phyloP scores from a whole-genome alignment of 1,140 invertebrate genomes.

The Epicauta chinensis region DNA sequence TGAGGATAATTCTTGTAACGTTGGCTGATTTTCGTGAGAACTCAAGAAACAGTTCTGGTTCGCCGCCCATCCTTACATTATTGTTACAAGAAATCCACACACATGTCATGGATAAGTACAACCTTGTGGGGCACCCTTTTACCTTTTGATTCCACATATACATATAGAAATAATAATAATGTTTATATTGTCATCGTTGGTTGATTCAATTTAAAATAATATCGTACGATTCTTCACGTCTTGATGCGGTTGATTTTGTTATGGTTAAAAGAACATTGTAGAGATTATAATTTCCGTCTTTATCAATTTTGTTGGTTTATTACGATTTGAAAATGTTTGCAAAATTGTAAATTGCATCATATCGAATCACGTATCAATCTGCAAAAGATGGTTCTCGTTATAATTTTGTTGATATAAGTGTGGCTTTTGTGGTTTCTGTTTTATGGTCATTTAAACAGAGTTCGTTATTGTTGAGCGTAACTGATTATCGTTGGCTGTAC shows the following conservation, averaged over 20 bases:
- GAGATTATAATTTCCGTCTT: no score
- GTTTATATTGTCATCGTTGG: constrained; percentile 4
- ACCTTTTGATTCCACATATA: neutral
- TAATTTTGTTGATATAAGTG: no score
- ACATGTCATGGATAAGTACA: constrained; percentile 15
- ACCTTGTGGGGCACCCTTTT: constrained; percentile 16
- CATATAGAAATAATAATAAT: neutral
- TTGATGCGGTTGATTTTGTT: constrained; percentile 6
- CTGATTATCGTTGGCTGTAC: no score
- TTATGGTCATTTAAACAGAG: no score
- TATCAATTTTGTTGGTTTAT: no score
- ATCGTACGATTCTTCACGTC: constrained; percentile 11
- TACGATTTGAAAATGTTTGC: no score
- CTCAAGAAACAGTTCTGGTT: constrained; percentile 21
- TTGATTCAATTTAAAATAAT: neutral
- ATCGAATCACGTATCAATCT: no score
- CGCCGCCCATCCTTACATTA: constrained; percentile 10
- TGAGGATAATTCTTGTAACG: constrained; percentile 5
- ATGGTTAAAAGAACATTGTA: no score
- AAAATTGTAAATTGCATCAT: no score
- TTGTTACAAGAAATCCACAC: constrained; percentile 2
- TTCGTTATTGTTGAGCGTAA: no score
- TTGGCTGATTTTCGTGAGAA: constrained; percentile 19
- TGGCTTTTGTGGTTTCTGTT: no score
- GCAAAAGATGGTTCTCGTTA: no score